Conservation (phyloP, 35 echinoderm and acorn worm genomes). For the Patiria miniata region DNA sequence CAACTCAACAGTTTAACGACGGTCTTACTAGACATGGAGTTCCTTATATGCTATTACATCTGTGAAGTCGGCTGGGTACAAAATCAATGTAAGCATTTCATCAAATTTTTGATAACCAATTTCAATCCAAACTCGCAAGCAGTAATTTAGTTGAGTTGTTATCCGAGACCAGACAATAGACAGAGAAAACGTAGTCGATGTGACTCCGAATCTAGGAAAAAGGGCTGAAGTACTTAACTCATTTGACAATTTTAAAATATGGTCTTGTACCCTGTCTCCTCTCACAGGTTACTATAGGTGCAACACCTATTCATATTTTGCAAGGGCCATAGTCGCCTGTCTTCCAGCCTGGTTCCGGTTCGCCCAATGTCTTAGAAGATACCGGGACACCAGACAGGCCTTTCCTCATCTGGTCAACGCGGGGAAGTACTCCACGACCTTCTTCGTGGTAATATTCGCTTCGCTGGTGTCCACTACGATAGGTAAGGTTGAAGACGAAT, state of each 20-base stretch:
- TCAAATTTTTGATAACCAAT: too few species aligned
- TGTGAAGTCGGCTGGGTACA: conserved; percentile 85
- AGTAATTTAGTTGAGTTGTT: too few species aligned
- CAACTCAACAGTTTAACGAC: conserved; percentile 84
- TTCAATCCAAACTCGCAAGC: too few species aligned
- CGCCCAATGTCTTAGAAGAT: conserved; percentile 90
- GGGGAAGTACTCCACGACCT: conserved; percentile 98
- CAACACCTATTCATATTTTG: conserved; percentile 70
- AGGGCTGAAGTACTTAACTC: too few species aligned
- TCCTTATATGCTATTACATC: conserved; percentile 88
- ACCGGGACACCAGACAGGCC: conserved; percentile 76
- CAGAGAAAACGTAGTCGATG: too few species aligned
- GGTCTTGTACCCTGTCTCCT: conserved; percentile 6
- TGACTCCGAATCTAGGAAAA: too few species aligned
- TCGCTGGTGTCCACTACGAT: conserved; percentile 39
- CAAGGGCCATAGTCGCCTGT: conserved; percentile 82
- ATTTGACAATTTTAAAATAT: too few species aligned
- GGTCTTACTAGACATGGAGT: conserved; percentile 91
- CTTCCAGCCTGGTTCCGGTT: conserved; percentile 98
- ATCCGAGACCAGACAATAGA: too few species aligned
- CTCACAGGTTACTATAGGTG: conserved; percentile 71
- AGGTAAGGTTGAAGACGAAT: neutral
- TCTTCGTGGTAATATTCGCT: conserved; percentile 91
- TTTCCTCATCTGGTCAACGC: conserved; percentile 98
- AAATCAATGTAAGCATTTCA: neutral